Evolutionary conservation across 2,888 invertebrate species (phyloP), one percentile per base, ranked within the genome.

Genomic region (Carterocephalus palaemon): DNA sequence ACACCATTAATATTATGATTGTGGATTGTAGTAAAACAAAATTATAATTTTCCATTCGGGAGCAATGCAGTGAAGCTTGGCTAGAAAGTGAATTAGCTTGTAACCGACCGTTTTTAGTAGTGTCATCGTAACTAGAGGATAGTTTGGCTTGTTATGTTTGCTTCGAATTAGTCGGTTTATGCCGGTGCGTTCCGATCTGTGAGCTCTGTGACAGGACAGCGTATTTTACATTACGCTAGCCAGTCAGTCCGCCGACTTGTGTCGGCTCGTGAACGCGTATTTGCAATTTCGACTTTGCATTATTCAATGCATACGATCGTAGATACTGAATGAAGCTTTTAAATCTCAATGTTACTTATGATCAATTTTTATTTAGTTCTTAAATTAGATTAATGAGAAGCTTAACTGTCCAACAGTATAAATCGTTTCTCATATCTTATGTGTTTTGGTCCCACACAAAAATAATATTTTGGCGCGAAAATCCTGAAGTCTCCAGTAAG

Each of bases 131-230:
- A 43, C 48, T 53, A 54, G 48, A 51, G 48, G 57, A 54, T 65
- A 46, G 49, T 54, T n/a, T 64, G 60, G 64, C 64, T 70, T 65
- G 62, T 64, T 57, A 61, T 63, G 66, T 66, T 63, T 63, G 66
- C 67, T 75, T 60, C 53, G 67, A 78, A 70, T 78, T 55, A 66
- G 81, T 75, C 68, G 82, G 81, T 61, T 80, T 69, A 75, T 69
- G 69, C 78, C 72, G 70, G 81, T 75, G 68, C 74, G 71, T 71
- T 75, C 67, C 73, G 64, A 73, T 73, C 71, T 67, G 59, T 65
- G 26, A 22, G 65, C 72, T 73, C 70, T 68, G 65, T 67, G 66
- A 66, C 68, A 64, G n/a, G n/a, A n/a, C n/a, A 60, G 64, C 55
- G 56, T 66, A 64, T 73, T 70, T 63, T 64, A 32, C 37, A 46